Base-by-base conservation (phyloP, 2,113 vertebrate species). In the Engraulis encrasicolus region DNA sequence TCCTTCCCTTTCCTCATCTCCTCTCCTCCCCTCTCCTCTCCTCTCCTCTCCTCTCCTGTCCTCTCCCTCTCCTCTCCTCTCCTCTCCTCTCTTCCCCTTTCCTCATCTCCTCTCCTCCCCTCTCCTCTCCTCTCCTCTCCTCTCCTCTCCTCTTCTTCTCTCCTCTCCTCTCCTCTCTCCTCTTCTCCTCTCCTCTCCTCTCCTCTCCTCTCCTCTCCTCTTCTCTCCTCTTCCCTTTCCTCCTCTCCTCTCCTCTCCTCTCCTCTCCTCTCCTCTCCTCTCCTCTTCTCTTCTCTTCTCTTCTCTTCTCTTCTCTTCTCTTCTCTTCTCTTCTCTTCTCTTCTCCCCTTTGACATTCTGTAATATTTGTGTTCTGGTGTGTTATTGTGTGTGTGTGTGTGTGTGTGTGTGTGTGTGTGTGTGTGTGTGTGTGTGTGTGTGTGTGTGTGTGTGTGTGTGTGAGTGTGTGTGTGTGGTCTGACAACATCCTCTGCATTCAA, bases 391-490 rank as follows among this genome's bases (percentile, higher is more conserved):
- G 52, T 58, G 52, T 58, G 52, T 58, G 52, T 58, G 52, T n/a
- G 52, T n/a, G 52, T 58, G 52, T 58, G 54, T 58, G 54, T 58
- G 54, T 58, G n/a, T 1, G 58, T 61, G 58, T 12, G 2, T 6
- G 11, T 61, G 2, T 61, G n/a, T 66, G 1, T 27, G 52, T 58
- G 52, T 58, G 17, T 58, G 52, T n/a, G 52, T n/a, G 18, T 58
- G 18, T 20, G 54, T 58, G 54, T 58, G 54, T 58, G n/a, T 6
- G 58, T 61, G 58, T 12, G 11, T 6, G 11, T 61, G 7, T 6
- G 58, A 23, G 58, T 74, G 27, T 74, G 27, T 74, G 66, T 74
- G 31, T 23, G 66, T 74, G 66, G 66, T 74, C 66, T 74, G 66
- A 34, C 31, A 74, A 34, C 58, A 45, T 45, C 27, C 66, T 27